Percentiles rank a stretch among this genome's conserved stretches.
These are phyloP conservation scores for Eulemur coronatus DNA, from an alignment of 2,797 vertebrate species.

Conservation along the genomic window DNA sequence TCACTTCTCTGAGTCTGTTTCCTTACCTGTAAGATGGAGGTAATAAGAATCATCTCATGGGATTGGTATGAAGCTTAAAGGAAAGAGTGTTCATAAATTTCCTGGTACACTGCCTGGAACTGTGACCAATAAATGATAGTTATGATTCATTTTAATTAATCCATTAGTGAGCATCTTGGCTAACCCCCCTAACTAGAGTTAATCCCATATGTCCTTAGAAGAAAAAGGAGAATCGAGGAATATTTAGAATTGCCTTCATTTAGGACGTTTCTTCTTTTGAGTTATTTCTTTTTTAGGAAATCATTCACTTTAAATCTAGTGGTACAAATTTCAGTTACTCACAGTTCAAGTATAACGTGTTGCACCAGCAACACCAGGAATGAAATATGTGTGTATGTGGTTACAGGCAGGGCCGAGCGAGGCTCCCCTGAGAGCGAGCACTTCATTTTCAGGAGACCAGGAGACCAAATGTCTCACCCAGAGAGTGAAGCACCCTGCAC, in stretches of 20 bases:
- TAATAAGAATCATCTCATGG: neutral
- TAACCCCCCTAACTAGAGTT: neutral
- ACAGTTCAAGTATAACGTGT: neutral
- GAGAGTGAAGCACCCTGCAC: neutral
- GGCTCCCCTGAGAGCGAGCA: neutral
- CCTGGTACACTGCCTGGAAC: neutral
- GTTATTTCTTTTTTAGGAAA: neutral
- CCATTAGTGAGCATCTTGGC: neutral
- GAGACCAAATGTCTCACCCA: neutral
- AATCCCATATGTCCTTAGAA: neutral
- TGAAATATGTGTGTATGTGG: neutral
- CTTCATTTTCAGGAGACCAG: conserved; percentile 37
- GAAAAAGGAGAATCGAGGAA: neutral
- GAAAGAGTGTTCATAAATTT: neutral
- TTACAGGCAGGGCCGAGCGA: neutral
- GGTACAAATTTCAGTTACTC: neutral
- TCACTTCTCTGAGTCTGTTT: neutral
- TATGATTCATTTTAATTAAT: conserved; percentile 2
- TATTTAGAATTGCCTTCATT: neutral
- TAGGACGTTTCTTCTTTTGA: neutral
- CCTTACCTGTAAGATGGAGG: neutral
- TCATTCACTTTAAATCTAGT: conserved; percentile 17
- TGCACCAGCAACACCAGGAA: neutral
- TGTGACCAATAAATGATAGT: neutral
- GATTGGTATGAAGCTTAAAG: neutral